Percentiles rank a stretch among this genome's conserved stretches.
These are phyloP conservation scores for Phainopepla nitens DNA, from an alignment of 2,113 vertebrate species.

Conservation along the genomic window DNA sequence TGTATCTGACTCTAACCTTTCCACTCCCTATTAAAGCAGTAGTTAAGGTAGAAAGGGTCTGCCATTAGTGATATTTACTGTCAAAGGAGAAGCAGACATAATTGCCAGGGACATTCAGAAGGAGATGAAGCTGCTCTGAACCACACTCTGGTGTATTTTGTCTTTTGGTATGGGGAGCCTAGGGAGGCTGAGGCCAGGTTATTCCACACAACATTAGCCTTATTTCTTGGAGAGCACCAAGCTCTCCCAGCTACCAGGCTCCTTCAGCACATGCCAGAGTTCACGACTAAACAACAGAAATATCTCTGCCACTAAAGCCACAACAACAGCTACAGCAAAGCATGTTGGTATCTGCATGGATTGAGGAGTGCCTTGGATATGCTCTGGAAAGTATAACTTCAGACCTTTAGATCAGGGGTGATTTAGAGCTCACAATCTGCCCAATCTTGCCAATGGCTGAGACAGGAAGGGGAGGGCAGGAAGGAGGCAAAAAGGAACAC, in stretches of 20 bases:
- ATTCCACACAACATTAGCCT: background rate
- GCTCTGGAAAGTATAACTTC: background rate
- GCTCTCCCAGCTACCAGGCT: background rate
- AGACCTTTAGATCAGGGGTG: background rate
- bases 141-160: background rate
- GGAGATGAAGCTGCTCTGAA: background rate
- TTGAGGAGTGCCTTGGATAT: background rate
- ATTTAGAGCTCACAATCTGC: background rate
- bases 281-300: background rate
- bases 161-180: background rate
- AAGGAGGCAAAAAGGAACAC: background rate
- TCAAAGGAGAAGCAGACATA: background rate
- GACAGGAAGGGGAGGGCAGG: fast-evolving
- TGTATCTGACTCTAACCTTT: background rate
- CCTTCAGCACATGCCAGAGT: background rate
- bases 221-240: background rate
- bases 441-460: background rate
- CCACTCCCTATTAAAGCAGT: background rate
- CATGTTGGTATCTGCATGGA: background rate
- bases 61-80: background rate
- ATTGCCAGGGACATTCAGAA: background rate
- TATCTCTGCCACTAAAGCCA: background rate
- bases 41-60: background rate
- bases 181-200: background rate
- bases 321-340: background rate